These are phyloP conservation scores for Dicranocentrus wangi DNA, from an alignment of 2,888 invertebrate genomes.

Conservation along the genomic window DNA sequence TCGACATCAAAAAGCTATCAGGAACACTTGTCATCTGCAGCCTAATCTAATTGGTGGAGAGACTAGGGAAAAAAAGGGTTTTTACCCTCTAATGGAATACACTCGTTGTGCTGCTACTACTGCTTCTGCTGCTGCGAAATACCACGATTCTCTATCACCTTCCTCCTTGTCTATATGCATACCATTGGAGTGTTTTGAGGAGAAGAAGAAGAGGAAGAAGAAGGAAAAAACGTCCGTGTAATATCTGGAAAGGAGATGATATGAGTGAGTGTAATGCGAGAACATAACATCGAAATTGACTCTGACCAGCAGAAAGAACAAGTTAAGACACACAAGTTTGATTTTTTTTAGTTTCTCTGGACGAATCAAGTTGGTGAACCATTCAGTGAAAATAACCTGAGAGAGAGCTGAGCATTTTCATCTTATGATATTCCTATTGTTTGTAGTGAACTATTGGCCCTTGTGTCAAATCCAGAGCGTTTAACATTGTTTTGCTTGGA, in stretches of 20 bases:
- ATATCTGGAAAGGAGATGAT: constrained; percentile 16
- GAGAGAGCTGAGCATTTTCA: too few species aligned
- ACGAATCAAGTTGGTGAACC: constrained; percentile 13
- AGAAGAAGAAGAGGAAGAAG: too few species aligned
- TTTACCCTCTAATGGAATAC: constrained; percentile 8
- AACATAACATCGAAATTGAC: constrained; percentile 31
- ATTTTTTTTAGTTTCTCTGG: constrained; percentile 4
- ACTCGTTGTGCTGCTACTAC: too few species aligned
- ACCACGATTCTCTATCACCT: too few species aligned
- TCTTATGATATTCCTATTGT: constrained; percentile 4
- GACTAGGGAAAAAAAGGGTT: constrained; percentile 49
- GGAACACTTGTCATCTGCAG: constrained; percentile 71
- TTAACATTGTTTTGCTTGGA: constrained; percentile 10
- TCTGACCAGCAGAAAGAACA: constrained; percentile 29
- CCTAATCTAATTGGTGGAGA: constrained; percentile 68
- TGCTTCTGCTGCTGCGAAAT: too few species aligned
- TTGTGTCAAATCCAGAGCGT: constrained; percentile 17
- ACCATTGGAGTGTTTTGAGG: too few species aligned
- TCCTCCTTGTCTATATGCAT: constrained; percentile 20
- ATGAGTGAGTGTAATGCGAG: constrained; percentile 3
- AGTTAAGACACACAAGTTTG: constrained; percentile 16
- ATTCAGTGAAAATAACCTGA: constrained; percentile 27
- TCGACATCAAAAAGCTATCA: constrained; percentile 72
- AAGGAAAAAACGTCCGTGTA: constrained; percentile 22
- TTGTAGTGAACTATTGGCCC: constrained; percentile 1